These are phyloP conservation scores for Agriopis leucophaearia DNA, from an alignment of 2,888 invertebrate genomes.

Conservation along the genomic window DNA sequence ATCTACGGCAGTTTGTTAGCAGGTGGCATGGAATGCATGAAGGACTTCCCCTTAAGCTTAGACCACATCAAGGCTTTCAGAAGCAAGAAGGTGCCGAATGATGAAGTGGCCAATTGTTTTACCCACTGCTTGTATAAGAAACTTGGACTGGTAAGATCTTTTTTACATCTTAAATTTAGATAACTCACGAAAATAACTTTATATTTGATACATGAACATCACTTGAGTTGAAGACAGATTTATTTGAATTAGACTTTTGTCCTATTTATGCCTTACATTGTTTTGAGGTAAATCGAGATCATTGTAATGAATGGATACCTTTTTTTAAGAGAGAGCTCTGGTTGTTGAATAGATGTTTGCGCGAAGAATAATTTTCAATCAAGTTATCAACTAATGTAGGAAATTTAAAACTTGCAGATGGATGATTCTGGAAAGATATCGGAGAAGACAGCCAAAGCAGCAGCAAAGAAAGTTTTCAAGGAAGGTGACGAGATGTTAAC, in stretches of 20 bases:
- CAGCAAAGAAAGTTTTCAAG: slow-evolving; percentile 59
- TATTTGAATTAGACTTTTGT: no score
- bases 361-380: not conserved
- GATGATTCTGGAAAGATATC: slow-evolving; percentile 64
- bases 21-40: slow-evolving; percentile 60
- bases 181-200: no score
- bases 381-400: not conserved
- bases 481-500: slow-evolving; percentile 57
- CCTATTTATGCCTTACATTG: no score
- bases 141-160: slow-evolving; percentile 64
- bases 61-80: slow-evolving; percentile 61
- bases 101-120: slow-evolving; percentile 64
- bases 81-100: slow-evolving; percentile 62
- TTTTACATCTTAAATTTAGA: no score
- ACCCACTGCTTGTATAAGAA: slow-evolving; percentile 65
- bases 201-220: no score
- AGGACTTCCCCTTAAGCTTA: slow-evolving; percentile 59
- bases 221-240: no score
- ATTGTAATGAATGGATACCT: no score
- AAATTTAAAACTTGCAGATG: slow-evolving; percentile 53
- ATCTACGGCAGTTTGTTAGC: slow-evolving; percentile 61
- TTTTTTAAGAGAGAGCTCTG: no score
- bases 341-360: no score
- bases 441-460: slow-evolving; percentile 49
- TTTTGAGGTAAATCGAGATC: no score